Conservation (phyloP, 2,113 vertebrate species). For the Corythaixoides concolor region DNA sequence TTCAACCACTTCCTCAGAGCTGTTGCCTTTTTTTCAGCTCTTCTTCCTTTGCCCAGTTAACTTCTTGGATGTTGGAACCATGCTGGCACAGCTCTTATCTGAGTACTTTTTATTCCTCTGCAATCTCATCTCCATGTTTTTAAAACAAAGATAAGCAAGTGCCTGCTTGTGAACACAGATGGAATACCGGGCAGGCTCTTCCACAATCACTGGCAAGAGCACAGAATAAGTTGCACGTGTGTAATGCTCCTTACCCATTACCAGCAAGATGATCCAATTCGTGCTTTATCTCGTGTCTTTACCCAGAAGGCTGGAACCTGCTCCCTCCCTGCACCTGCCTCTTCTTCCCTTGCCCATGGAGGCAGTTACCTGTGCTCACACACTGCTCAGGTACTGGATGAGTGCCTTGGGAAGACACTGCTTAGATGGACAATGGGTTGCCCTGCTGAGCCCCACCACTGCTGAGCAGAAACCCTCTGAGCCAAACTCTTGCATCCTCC, state of each 20-base stretch:
- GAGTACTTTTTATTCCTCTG: background rate
- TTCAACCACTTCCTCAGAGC: background rate
- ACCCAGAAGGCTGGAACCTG: background rate
- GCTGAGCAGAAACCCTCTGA: background rate
- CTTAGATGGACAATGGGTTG: background rate
- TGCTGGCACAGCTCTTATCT: background rate
- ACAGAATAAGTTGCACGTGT: background rate
- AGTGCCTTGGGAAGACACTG: background rate
- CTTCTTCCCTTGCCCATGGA: background rate
- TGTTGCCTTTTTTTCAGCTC: background rate
- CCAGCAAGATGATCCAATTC: background rate
- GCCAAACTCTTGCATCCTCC: background rate
- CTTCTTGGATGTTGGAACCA: background rate
- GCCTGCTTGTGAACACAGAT: background rate
- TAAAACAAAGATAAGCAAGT: background rate
- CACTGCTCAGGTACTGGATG: background rate
- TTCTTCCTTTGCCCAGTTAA: background rate
- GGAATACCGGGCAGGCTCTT: background rate
- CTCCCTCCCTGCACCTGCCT: background rate
- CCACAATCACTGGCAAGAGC: background rate
- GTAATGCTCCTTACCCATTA: background rate
- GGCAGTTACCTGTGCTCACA: background rate
- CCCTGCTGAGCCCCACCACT: background rate
- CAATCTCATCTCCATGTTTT: background rate
- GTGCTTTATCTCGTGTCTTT: background rate